phyloP scores from a whole-genome alignment of 2,888 invertebrate species.

The Tipula lateralis region DNA sequence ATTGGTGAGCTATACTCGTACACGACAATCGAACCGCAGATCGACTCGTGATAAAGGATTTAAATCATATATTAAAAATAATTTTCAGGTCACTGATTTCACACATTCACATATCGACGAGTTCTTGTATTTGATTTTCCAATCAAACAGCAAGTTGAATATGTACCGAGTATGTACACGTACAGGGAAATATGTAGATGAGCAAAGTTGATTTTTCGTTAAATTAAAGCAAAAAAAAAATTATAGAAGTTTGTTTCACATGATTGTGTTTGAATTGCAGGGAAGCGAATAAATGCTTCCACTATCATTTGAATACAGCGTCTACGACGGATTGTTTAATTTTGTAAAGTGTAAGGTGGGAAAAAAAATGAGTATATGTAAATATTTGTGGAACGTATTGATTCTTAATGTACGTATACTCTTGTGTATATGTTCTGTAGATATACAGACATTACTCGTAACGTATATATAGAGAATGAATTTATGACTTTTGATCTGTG shows the following conservation, averaged over 20 bases:
- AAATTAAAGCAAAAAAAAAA: background rate
- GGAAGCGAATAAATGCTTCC: background rate
- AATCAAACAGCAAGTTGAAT: background rate
- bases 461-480: background rate
- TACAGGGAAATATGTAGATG: background rate
- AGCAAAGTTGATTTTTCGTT: background rate
- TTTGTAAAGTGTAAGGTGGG: background rate
- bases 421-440: too few species aligned
- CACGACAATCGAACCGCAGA: background rate
- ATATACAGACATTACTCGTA: background rate
- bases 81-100: background rate
- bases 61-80: background rate
- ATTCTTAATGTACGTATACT: background rate
- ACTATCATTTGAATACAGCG: background rate
- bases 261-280: background rate
- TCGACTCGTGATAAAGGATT: background rate
- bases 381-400: background rate
- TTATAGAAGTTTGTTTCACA: background rate
- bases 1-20: background rate
- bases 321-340: background rate
- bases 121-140: background rate
- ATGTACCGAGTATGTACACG: background rate
- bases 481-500: background rate
- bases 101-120: background rate
- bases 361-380: background rate